Evolutionary conservation across 2,797 vertebrate genomes (phyloP).

Genomic region (Lepilemur septentrionalis): DNA sequence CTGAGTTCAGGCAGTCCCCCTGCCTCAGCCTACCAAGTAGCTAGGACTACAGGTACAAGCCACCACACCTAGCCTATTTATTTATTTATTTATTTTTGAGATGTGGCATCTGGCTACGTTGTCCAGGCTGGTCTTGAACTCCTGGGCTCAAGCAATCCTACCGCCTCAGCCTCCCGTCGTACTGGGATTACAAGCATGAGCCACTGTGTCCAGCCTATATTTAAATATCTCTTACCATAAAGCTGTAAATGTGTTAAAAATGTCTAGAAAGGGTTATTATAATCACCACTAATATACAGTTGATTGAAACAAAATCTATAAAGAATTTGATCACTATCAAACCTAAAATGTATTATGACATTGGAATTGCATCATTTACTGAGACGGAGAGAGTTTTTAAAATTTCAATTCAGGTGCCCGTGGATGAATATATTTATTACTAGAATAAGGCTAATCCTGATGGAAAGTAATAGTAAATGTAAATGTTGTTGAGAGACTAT

Average conservation of each 20-base stretch:
- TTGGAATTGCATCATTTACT: not conserved
- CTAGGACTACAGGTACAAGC: not conserved
- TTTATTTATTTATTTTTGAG: not conserved
- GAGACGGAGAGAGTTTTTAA: not conserved
- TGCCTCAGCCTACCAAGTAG: not conserved
- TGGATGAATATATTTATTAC: not conserved
- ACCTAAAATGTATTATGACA: not conserved
- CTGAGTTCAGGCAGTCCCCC: no score
- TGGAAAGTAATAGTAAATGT: not conserved
- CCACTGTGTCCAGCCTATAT: not conserved
- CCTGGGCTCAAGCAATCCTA: not conserved
- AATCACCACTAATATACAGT: not conserved
- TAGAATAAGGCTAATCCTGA: not conserved
- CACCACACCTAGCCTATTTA: not conserved
- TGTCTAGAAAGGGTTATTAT: not conserved
- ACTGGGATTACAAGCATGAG: not conserved
- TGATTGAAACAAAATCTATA: not conserved
- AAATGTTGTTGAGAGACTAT: not conserved
- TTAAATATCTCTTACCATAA: not conserved
- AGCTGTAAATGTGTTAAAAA: not conserved
- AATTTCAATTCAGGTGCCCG: not conserved
- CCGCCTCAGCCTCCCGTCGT: not conserved
- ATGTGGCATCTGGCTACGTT: not conserved
- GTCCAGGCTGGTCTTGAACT: not conserved
- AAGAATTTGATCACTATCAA: not conserved